Conservation (phyloP, 2,888 invertebrate species). For the Laspeyria flexula region DNA sequence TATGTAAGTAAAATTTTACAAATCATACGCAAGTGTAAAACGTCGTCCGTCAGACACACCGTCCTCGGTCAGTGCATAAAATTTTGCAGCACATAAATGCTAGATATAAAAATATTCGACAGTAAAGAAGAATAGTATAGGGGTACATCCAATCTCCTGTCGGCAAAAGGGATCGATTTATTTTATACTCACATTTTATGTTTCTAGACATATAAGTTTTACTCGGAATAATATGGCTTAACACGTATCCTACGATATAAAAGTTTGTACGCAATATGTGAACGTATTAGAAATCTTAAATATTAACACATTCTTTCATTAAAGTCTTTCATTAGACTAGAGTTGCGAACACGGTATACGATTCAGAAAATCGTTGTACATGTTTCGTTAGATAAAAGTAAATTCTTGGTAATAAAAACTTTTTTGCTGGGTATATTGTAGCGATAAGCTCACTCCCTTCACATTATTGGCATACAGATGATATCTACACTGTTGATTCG, state of each 20-base stretch:
- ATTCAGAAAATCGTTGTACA: background rate
- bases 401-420: background rate
- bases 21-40: background rate
- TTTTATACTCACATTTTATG: conserved; percentile 33
- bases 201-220: conserved; percentile 6
- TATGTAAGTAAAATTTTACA: background rate
- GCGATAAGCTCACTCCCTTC: conserved; percentile 6
- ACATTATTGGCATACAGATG: conserved; percentile 3
- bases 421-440: background rate
- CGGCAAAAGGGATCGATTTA: conserved; percentile 29
- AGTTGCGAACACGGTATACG: background rate
- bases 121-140: conserved; percentile 28
- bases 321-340: no score
- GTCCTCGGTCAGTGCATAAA: conserved; percentile 17
- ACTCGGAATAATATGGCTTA: conserved; percentile 9
- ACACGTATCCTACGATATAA: conserved; percentile 5
- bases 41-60: conserved; percentile 2
- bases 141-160: conserved; percentile 36
- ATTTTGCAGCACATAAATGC: conserved; percentile 28
- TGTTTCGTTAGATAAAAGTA: background rate
- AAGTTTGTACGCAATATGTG: no score
- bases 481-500: conserved; percentile 8
- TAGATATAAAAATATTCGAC: conserved; percentile 27
- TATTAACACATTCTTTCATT: no score
- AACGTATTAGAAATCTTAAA: no score